phyloP scores from a whole-genome alignment of 2,888 invertebrate genomes.

The Congeria kusceri region DNA sequence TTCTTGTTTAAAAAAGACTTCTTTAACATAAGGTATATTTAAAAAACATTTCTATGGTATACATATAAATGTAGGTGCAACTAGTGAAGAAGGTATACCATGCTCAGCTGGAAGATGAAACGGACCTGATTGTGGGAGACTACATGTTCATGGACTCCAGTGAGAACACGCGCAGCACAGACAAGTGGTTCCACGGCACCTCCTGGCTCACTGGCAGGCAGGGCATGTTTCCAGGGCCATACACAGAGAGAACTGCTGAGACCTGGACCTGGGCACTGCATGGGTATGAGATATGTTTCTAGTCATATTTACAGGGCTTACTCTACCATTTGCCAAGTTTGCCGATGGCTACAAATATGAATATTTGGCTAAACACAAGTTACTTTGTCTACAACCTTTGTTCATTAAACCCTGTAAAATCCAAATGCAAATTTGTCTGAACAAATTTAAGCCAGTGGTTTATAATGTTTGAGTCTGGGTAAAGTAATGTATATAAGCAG shows the following conservation, averaged over 20 bases:
- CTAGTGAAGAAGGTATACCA: conserved; percentile 85
- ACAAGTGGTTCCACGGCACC: conserved; percentile 95
- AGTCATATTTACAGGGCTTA: neutral
- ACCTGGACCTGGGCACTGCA: conserved; percentile 97
- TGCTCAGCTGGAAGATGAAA: conserved; percentile 89
- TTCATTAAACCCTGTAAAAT: too few species aligned
- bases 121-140: conserved; percentile 94
- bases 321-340: neutral
- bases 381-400: too few species aligned
- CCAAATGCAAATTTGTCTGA: too few species aligned
- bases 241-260: conserved; percentile 93
- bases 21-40: too few species aligned
- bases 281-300: conserved; percentile 81
- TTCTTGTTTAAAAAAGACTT: too few species aligned
- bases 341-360: too few species aligned
- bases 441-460: too few species aligned
- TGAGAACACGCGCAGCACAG: conserved; percentile 90
- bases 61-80: conserved; percentile 82
- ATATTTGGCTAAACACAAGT: too few species aligned
- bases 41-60: neutral
- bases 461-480: too few species aligned
- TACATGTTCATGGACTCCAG: conserved; percentile 92
- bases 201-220: conserved; percentile 93
- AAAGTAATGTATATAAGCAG: too few species aligned
- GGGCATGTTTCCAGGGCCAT: conserved; percentile 93